Conservation (phyloP, 2,888 invertebrate species). For the Uloborus plumipes region DNA sequence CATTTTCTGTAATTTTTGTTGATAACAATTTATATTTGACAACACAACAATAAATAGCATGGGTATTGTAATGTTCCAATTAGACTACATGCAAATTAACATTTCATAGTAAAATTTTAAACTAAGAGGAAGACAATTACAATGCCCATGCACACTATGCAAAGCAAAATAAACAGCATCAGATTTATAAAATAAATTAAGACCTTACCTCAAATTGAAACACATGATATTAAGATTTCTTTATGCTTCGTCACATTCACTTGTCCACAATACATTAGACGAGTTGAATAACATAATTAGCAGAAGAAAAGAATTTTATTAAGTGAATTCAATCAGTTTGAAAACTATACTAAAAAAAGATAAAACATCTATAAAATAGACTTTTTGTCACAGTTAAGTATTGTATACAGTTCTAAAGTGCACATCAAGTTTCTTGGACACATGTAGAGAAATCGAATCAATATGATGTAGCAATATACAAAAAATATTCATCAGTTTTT, state of each 20-base stretch:
- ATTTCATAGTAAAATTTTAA: too few relatives aligned
- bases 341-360: slow-evolving; percentile 42
- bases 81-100: neutral
- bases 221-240: slow-evolving; percentile 37
- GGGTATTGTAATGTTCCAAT: neutral
- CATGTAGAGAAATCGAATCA: too few relatives aligned
- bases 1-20: too few relatives aligned
- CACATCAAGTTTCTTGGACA: too few relatives aligned
- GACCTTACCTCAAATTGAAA: slow-evolving; percentile 57
- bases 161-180: neutral
- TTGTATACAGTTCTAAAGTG: too few relatives aligned
- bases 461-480: too few relatives aligned
- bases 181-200: slow-evolving; percentile 35
- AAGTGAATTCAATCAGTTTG: slow-evolving; percentile 22
- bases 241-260: slow-evolving; percentile 53
- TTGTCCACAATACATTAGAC: slow-evolving; percentile 52
- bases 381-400: too few relatives aligned
- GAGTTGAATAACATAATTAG: slow-evolving; percentile 60
- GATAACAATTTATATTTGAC: too few relatives aligned
- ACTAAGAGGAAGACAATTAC: neutral
- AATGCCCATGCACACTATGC: neutral
- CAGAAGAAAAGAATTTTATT: slow-evolving; percentile 56
- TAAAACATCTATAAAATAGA: too few relatives aligned
- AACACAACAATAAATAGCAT: neutral
- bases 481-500: too few relatives aligned